Base-by-base conservation (phyloP, 23 tunicate genomes). In the Ciona savignyi region DNA sequence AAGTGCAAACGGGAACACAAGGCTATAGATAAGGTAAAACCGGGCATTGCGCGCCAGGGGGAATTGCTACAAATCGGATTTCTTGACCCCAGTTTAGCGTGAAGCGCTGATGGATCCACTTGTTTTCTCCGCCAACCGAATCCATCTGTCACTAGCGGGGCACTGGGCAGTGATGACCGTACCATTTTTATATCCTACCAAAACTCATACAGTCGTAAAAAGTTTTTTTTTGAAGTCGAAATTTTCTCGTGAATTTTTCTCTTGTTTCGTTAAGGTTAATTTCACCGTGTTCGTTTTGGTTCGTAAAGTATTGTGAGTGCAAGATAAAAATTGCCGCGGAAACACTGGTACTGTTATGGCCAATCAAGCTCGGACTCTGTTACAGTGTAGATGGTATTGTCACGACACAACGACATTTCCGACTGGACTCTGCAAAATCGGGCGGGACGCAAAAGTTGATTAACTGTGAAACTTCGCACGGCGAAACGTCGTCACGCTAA, bases 71-170 rank as follows among this genome's bases (percentile, higher is more conserved):
- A 42, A 75, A 35, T 61, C 66, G 73, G 29, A 66, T 70, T 78
- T 35, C 70, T 31, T 30, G 60, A 60, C 56, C 48, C 33, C 75
- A 78, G 64, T 78, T 68, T 1, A 78, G 63, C 83, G 83, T 78
- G 62, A 78, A 73, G 63, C 51, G 75, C 61, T 78, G 83, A 78
- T 72, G 70, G 83, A 28, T 48, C 56, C 56, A 42, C 56, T 42
- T 42, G 56, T 42, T 15, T 42, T 42, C 56, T 15, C 9, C 15
- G 56, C 56, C 56, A 42, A 42, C 56, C 56, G 56, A 42, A 42
- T 42, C 56, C 56, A 42, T 42, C 56, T 42, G 56, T 42, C 56
- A 42, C 11, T 42, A 42, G 56, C 56, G 9, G 56, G 56, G 15
- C 56, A 42, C 56, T 42, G 56, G 15, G 15, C 56, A 42, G 56